Percentiles rank a stretch among this genome's conserved stretches.
These are phyloP conservation scores for Lepidotrigona ventralis DNA, from an alignment of 1,140 invertebrate genomes.

Conservation along the genomic window DNA sequence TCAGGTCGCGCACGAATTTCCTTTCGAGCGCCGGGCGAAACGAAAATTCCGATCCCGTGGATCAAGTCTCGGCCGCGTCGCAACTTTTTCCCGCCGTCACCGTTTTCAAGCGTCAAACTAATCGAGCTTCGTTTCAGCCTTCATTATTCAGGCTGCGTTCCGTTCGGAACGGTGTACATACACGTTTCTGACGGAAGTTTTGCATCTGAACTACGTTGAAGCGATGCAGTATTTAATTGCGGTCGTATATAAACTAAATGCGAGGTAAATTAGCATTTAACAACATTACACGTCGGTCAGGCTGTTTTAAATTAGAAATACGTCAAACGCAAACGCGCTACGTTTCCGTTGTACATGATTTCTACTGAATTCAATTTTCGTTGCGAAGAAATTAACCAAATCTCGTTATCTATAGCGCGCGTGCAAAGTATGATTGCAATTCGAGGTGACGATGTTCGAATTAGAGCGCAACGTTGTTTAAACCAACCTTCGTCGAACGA, in stretches of 20 bases:
- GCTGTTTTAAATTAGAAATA: neutral
- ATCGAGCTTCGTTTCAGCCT: neutral
- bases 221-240: neutral
- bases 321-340: neutral
- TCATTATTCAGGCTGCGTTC: too few species aligned
- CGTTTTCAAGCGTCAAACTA: too few species aligned
- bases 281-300: neutral
- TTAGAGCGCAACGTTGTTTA: neutral
- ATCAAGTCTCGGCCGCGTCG: too few species aligned
- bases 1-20: neutral
- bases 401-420: neutral
- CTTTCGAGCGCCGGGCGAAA: neutral
- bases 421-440: neutral
- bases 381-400: neutral
- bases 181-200: neutral
- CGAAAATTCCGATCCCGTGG: too few species aligned
- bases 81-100: too few species aligned
- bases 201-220: neutral
- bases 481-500: neutral
- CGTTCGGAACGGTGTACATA: neutral
- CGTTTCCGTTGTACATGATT: neutral
- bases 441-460: neutral
- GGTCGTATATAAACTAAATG: neutral
- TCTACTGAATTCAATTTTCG: neutral
- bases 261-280: neutral